Evolutionary conservation across 2,888 invertebrate species (phyloP), one percentile per base, ranked within the genome.

Genomic region (Thymelicus sylvestris): DNA sequence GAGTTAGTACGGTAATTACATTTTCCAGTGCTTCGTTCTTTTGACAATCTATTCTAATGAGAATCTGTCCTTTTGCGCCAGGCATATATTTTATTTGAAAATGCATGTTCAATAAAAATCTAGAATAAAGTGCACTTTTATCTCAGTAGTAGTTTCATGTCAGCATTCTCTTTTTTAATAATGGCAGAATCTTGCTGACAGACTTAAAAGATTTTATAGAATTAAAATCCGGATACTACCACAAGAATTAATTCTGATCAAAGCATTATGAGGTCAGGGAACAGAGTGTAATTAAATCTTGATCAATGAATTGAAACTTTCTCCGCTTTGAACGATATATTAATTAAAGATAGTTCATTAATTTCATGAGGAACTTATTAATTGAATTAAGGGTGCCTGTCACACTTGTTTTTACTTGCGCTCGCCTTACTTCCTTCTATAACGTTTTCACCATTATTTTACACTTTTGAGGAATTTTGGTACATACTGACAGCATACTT

Each of bases 241-340:
- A 41, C 61, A 61, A 12, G 61, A 41, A 60, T n/a, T n/a, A n/a
- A n/a, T 19, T 31, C 15, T 19, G 61, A 61, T 61, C 61, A 44
- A 61, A 61, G 61, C 41, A 19, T 44, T 44, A 61, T 19, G 41
- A 39, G 60, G 44, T 44, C 61, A 61, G 19, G 19, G 15, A 24
- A 10, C 55, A 19, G 15, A 3, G 12, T 19, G 44, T 61, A 61
- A 61, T 61, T 19, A 61, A 61, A 61, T 44, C 44, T 61, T 44
- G 41, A 19, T 61, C 61, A 61, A 19, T 44, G 19, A 44, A 8
- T 44, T 19, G 19, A 61, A 61, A 15, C 19, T 60, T 60, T 41
- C 60, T 60, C 5, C 8, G 24, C 55, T 55, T 55, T 55, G 55
- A 24, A 10, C 24, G 55, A 55, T 24, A 24, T 8, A 24, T 10